These are phyloP conservation scores for Grallaria varia DNA, from an alignment of 2,113 vertebrate species.

Conservation along the genomic window DNA sequence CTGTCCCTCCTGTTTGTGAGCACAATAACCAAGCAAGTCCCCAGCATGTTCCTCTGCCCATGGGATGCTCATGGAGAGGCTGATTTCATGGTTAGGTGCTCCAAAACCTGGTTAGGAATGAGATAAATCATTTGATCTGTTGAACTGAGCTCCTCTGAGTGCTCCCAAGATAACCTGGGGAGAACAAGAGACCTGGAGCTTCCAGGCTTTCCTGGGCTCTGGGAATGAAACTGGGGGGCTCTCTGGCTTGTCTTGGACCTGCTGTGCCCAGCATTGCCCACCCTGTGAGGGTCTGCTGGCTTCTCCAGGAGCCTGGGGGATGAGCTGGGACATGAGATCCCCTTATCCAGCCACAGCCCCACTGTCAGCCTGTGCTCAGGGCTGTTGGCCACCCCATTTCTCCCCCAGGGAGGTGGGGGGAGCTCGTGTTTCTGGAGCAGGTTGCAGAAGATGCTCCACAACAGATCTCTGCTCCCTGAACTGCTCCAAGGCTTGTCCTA, in stretches of 20 bases:
- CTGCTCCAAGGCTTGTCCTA: background rate
- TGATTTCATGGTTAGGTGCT: background rate
- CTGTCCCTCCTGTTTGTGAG: background rate
- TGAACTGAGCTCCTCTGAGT: background rate
- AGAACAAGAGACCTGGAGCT: background rate
- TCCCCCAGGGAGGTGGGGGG: fast-evolving
- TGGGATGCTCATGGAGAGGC: background rate
- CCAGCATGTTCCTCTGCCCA: background rate
- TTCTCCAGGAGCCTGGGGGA: background rate
- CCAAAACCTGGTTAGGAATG: background rate
- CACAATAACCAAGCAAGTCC: fast-evolving
- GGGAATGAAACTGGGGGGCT: background rate
- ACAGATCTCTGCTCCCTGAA: background rate
- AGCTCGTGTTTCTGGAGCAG: background rate
- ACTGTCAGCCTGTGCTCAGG: background rate
- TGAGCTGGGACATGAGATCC: background rate
- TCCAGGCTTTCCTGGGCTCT: background rate
- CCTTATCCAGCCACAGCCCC: background rate
- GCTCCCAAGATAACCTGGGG: background rate
- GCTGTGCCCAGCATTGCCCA: background rate
- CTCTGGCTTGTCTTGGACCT: background rate
- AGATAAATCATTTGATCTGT: background rate
- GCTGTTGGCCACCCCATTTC: background rate
- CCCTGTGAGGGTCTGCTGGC: background rate
- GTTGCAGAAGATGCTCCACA: background rate